Conservation (phyloP, 1,140 invertebrate species). For the Ceratina australensis region DNA sequence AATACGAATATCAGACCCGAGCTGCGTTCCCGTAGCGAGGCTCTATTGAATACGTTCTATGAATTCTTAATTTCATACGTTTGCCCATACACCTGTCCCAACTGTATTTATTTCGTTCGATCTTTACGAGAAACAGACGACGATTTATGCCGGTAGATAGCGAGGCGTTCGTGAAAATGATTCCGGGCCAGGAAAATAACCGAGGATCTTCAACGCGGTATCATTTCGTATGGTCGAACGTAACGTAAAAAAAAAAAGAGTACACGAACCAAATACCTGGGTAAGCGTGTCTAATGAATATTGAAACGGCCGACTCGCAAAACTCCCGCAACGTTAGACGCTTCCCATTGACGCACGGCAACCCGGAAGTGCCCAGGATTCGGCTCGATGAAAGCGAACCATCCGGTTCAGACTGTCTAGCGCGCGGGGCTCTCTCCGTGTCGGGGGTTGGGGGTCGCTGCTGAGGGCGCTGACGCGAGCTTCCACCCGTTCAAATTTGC, state of each 20-base stretch:
- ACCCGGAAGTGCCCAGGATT: constrained; percentile 40
- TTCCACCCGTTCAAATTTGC: constrained; percentile 69
- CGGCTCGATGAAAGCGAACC: constrained; percentile 39
- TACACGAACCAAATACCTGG: neutral
- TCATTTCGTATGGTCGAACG: too few species aligned
- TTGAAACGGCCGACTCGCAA: constrained; percentile 22
- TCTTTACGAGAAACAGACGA: too few species aligned
- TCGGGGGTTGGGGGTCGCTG: neutral
- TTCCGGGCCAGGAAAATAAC: neutral
- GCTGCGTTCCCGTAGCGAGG: too few species aligned
- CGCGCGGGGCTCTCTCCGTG: too few species aligned
- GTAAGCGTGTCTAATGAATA: constrained; percentile 13
- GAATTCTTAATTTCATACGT: too few species aligned
- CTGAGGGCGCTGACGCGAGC: constrained; percentile 40
- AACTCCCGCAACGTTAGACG: constrained; percentile 38
- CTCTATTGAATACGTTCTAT: too few species aligned
- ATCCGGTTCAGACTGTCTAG: constrained; percentile 10
- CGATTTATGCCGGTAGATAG: too few species aligned
- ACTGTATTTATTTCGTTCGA: too few species aligned
- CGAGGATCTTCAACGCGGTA: neutral
- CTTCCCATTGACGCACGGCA: constrained; percentile 26
- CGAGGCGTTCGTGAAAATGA: too few species aligned
- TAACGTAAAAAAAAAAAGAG: neutral
- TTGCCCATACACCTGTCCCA: too few species aligned
- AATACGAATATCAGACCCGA: neutral